phyloP scores from a whole-genome alignment of 2,888 invertebrate species.

The Dasysyrphus albostriatus region DNA sequence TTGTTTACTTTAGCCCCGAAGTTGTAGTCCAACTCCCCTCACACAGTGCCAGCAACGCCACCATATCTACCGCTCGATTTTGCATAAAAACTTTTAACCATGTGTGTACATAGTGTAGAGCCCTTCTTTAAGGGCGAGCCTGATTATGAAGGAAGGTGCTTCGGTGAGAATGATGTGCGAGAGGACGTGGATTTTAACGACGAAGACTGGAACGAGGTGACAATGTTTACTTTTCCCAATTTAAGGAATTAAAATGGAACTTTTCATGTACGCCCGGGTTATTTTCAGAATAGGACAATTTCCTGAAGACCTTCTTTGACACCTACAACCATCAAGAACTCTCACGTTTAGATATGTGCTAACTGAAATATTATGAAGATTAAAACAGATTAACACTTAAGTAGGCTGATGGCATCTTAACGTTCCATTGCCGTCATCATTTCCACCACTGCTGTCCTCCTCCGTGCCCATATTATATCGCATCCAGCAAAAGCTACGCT shows the following conservation, averaged over 20 bases:
- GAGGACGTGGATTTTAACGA: conserved; percentile 8
- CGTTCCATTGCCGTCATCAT: conserved; percentile 10
- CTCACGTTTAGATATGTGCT: conserved; percentile 42
- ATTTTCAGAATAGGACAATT: conserved; percentile 26
- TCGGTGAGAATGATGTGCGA: conserved; percentile 28
- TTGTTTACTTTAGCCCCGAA: conserved; percentile 64
- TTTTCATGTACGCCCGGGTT: conserved; percentile 21
- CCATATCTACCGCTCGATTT: conserved; percentile 26
- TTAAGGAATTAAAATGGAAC: conserved; percentile 68
- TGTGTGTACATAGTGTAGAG: conserved; percentile 9
- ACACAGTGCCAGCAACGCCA: neutral
- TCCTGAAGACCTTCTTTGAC: conserved; percentile 34
- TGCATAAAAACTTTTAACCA: conserved; percentile 34
- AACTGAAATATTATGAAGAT: conserved; percentile 73
- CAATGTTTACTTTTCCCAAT: conserved; percentile 71
- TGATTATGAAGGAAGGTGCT: conserved; percentile 29
- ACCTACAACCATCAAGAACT: conserved; percentile 8
- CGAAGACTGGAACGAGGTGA: conserved; percentile 36
- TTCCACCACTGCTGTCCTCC: neutral
- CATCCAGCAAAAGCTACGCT: conserved; percentile 2
- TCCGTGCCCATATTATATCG: neutral
- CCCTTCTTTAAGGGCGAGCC: conserved; percentile 11
- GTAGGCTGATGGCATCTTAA: conserved; percentile 58
- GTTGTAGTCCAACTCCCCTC: conserved; percentile 22
- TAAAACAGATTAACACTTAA: conserved; percentile 72